A percentile compares a stretch with the other conserved stretches of the same genome.
Conservation (phyloP, 1,140 invertebrate species). For the Limonius californicus region DNA sequence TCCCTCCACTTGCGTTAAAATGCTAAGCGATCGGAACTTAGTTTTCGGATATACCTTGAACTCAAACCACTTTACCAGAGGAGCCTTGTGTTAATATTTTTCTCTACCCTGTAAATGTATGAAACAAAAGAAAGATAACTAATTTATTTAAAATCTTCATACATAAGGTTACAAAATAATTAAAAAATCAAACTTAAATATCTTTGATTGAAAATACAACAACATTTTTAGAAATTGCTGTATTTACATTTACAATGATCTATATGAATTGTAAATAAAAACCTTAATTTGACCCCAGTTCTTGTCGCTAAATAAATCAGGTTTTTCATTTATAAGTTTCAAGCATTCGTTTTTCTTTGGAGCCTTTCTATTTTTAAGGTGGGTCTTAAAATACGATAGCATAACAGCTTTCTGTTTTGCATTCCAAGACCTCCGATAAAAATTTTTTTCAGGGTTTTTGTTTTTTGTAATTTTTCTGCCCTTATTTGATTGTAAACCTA, state of each 20-base stretch:
- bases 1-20: no score
- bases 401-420: constrained; percentile 28
- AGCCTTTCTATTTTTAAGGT: constrained; percentile 28
- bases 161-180: neutral
- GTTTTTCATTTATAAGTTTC: constrained; percentile 7
- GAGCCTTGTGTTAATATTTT: no score
- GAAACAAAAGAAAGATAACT: no score
- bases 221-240: neutral
- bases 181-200: no score
- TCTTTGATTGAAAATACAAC: neutral
- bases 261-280: constrained; percentile 16
- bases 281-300: constrained; percentile 17
- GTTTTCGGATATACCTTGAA: no score
- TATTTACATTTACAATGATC: neutral
- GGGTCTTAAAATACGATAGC: constrained; percentile 25
- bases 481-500: no score
- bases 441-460: no score
- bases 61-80: no score
- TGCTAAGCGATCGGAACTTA: no score
- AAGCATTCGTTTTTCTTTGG: constrained; percentile 28
- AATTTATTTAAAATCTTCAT: neutral
- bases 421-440: no score
- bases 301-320: constrained; percentile 6
- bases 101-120: no score
- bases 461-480: no score